Evolutionary conservation across 2,113 vertebrate genomes (phyloP), one percentile per base, ranked within the genome.

Genomic region (Peromyscus californicus): DNA sequence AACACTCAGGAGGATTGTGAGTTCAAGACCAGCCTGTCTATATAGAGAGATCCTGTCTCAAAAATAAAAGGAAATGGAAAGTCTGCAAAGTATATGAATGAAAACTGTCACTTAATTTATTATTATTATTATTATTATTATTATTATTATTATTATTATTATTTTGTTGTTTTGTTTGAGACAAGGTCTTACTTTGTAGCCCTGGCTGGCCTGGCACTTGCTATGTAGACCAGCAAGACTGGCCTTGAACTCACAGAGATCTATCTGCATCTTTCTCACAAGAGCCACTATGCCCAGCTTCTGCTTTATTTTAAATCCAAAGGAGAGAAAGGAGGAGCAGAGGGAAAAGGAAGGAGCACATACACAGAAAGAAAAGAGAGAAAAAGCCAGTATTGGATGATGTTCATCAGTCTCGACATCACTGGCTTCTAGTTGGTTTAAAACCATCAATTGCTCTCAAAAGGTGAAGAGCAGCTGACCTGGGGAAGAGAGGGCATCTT

Each of bases 301-400:
- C 61, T 3, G 29, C 36, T 89, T 86, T 59, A 97, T 91, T 96
- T 92, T 93, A 93, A 91, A 97, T n/a, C 39, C 78, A 91, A 89
- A 65, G 29, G 54, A 92, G 74, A 72, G 29, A 72, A 70, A 59
- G 22, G 39, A 72, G 33, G 54, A 54, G 63, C 36, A 48, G 76
- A 72, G 29, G 57, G 7, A 29, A 89, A 79, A 82, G 48, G 22
- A 92, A 92, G 84, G 36, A 80, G 59, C 19, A 93, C 15, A 51
- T 1, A 84, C 15, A 51, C 1, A 84, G 22, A 84, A 29, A 1
- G 2, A 42, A 72, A 88, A 4, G 29, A 11, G 1, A 8, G 15
- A 22, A 8, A 29, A 61, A 42, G 13, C 61, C 76, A 29, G 31
- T 42, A 51, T 95, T 36, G 59, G 89, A 84, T 72, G 87, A 91